Percentiles rank a stretch among this genome's conserved stretches.
Evolutionary conservation across 64 coral and sea anemone genomes (phyloP).

Genomic region (Porites australiensis): DNA sequence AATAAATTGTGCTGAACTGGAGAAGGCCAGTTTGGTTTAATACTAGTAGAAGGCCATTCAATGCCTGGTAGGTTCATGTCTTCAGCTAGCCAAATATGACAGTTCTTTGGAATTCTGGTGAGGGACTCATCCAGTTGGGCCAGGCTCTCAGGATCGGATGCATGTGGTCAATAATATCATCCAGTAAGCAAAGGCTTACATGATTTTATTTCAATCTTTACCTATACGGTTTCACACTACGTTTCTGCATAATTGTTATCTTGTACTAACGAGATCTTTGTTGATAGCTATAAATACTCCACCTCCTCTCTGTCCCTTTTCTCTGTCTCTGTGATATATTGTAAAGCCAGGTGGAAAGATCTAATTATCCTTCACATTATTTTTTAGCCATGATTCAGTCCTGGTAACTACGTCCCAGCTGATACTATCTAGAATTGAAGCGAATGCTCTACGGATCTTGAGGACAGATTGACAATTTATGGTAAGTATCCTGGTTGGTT

Average conservation of each 20-base stretch:
- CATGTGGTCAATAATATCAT: conserved; percentile 54
- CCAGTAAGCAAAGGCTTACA: conserved; percentile 53
- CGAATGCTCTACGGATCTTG: not conserved
- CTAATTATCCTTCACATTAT: not conserved
- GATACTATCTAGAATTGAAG: not conserved
- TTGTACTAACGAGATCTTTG: conserved; percentile 52
- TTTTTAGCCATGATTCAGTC: conserved; percentile 49
- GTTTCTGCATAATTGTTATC: conserved; percentile 63
- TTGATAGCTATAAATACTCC: conserved; percentile 63
- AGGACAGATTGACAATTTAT: too few species aligned
- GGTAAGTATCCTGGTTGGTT: too few species aligned
- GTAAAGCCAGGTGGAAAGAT: conserved; percentile 3
- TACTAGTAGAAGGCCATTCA: conserved; percentile 58
- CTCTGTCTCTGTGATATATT: not conserved
- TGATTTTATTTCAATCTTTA: conserved; percentile 49
- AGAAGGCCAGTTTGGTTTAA: conserved; percentile 64
- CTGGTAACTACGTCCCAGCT: conserved; percentile 5
- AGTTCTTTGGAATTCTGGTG: conserved; percentile 60
- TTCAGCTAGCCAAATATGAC: conserved; percentile 72
- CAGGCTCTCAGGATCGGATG: conserved; percentile 40
- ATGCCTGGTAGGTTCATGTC: conserved; percentile 60
- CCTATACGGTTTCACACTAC: conserved; percentile 59
- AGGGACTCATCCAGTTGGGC: conserved; percentile 54
- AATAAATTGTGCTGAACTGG: conserved; percentile 72
- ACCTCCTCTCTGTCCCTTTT: not conserved